phyloP scores from a whole-genome alignment of 2,113 vertebrate genomes.

The Lophura nycthemera region DNA sequence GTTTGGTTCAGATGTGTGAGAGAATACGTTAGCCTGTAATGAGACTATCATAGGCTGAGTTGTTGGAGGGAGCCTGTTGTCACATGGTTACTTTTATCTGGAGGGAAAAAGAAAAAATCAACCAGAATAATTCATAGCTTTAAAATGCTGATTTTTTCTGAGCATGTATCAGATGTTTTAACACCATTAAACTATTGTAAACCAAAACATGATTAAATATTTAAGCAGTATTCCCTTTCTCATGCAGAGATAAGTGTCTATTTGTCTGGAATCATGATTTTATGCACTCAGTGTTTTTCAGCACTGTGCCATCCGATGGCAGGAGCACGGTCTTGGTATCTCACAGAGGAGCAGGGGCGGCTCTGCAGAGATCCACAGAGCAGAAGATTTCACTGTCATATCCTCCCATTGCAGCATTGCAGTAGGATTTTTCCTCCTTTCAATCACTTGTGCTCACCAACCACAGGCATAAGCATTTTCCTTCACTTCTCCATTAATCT shows the following conservation, averaged over 20 bases:
- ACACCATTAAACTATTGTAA: slow-evolving; percentile 28
- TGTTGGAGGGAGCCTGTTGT: slow-evolving; percentile 2
- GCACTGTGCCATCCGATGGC: not conserved
- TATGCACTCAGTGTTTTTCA: not conserved
- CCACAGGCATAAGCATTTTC: not conserved
- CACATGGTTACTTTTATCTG: slow-evolving; percentile 11
- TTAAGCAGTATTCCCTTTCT: slow-evolving; percentile 21
- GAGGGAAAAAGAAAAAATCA: not conserved
- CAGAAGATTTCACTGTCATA: not conserved
- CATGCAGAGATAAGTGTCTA: not conserved
- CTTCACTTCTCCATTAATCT: not conserved
- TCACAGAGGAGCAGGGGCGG: not conserved
- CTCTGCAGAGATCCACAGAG: not conserved
- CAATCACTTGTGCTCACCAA: not conserved
- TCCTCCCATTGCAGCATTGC: not conserved
- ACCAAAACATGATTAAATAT: slow-evolving; percentile 50
- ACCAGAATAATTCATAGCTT: slow-evolving; percentile 46
- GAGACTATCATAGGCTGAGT: not conserved
- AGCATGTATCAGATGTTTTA: slow-evolving; percentile 7
- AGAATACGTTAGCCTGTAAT: slow-evolving; percentile 10
- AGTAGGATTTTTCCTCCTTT: not conserved
- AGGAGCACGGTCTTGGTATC: not conserved
- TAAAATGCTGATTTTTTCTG: not conserved
- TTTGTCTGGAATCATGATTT: slow-evolving; percentile 13
- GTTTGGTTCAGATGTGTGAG: slow-evolving; percentile 28